A percentile compares a stretch with the other conserved stretches of the same genome.
Conservation (phyloP, 2,113 vertebrate genomes). For the Forbesichthys agassizii region DNA sequence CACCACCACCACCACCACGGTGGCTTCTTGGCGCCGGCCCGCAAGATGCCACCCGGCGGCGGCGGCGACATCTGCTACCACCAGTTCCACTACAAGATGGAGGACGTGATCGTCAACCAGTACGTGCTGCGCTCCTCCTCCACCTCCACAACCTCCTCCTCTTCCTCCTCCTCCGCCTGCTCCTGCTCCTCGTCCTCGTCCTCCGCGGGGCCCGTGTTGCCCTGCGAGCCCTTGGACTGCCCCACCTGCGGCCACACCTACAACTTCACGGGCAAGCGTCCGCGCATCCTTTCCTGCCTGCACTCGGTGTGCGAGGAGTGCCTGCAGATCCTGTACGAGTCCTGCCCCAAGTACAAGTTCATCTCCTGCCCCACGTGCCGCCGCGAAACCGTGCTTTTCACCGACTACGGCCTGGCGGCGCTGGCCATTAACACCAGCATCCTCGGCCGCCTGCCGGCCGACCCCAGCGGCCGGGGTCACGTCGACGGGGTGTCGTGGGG, state of each 20-base stretch:
- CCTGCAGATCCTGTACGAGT: conserved; percentile 98
- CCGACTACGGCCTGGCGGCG: conserved; percentile 95
- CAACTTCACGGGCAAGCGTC: conserved; percentile 93
- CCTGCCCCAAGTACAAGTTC: conserved; percentile 99
- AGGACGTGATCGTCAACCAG: conserved; percentile 96
- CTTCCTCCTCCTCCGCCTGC: conserved; percentile 34
- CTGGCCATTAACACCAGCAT: conserved; percentile 98
- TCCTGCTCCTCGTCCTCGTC: conserved; percentile 67
- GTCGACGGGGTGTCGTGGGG: conserved; percentile 85
- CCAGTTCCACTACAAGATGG: conserved; percentile 90
- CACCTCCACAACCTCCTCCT: conserved; percentile 70
- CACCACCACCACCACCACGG: conserved; percentile 30
- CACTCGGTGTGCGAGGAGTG: conserved; percentile 98
- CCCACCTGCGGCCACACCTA: conserved; percentile 97
- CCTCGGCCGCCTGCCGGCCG: conserved; percentile 91
- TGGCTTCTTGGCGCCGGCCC: conserved; percentile 81
- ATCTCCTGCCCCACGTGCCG: conserved; percentile 98
- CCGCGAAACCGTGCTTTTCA: conserved; percentile 97
- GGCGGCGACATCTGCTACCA: conserved; percentile 90
- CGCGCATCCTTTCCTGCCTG: conserved; percentile 95
- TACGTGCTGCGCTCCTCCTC: conserved; percentile 86
- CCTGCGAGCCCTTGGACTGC: conserved; percentile 93
- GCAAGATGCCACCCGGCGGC: conserved; percentile 80
- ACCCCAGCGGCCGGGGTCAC: conserved; percentile 76
- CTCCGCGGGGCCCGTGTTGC: conserved; percentile 76